A percentile compares a stretch with the other conserved stretches of the same genome.
These are phyloP conservation scores for Sinocyclocheilus grahami DNA, from an alignment of 2,113 vertebrate genomes.

Conservation along the genomic window DNA sequence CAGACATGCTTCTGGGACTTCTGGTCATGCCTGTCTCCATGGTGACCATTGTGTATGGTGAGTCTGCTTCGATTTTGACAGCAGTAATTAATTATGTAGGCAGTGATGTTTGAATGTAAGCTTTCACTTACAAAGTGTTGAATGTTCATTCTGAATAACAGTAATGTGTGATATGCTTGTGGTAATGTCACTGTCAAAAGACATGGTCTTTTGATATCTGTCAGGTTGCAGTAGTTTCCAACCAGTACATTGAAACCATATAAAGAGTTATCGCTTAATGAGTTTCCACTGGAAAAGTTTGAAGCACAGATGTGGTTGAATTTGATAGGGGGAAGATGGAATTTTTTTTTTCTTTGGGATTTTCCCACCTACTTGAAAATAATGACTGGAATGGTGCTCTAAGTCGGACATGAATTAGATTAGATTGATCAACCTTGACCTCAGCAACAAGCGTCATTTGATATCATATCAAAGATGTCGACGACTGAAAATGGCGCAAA, in stretches of 20 bases:
- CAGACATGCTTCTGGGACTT: slow-evolving; percentile 94
- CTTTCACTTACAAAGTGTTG: neutral
- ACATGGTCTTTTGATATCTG: neutral
- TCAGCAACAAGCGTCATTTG: too few relatives aligned
- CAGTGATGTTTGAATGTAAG: neutral
- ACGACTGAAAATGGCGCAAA: too few relatives aligned
- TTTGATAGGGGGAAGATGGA: neutral
- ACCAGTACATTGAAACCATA: neutral
- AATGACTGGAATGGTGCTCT: neutral
- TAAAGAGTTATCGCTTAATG: neutral
- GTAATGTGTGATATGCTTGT: neutral
- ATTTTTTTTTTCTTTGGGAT: neutral
- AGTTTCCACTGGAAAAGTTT: neutral
- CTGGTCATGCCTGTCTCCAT: slow-evolving; percentile 97
- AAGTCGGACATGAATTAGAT: neutral
- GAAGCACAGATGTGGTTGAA: neutral
- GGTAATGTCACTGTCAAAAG: neutral
- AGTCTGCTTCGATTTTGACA: slow-evolving; percentile 65
- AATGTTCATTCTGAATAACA: neutral
- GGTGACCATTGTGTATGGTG: slow-evolving; percentile 93
- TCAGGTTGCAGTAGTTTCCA: neutral
- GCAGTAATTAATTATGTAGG: neutral
- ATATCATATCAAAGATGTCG: too few relatives aligned
- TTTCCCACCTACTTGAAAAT: neutral
- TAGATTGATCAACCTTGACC: too few relatives aligned